Evolutionary conservation across 1,140 invertebrate genomes (phyloP).

Genomic region (Heterodera carotae): DNA sequence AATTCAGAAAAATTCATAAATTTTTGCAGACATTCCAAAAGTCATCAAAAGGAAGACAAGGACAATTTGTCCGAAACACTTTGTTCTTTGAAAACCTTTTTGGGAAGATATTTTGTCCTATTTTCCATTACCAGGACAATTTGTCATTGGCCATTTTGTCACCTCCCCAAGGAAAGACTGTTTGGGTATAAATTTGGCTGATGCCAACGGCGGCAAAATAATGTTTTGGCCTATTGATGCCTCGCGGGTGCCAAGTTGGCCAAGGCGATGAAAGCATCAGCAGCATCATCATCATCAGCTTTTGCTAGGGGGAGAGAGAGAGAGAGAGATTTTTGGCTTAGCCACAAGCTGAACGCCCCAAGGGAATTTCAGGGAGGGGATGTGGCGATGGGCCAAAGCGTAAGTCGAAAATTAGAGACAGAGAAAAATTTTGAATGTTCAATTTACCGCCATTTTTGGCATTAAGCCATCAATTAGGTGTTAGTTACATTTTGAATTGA

Average conservation of each 20-base stretch:
- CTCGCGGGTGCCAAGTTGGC: not conserved
- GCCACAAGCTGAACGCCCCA: not conserved
- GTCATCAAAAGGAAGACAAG: no score
- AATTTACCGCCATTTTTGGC: constrained; percentile 48
- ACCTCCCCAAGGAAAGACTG: no score
- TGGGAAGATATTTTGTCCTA: no score
- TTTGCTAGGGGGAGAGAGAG: not conserved
- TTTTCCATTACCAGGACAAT: no score
- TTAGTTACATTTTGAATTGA: no score
- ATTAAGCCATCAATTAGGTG: constrained; percentile 13
- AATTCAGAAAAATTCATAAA: constrained; percentile 14
- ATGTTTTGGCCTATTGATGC: not conserved
- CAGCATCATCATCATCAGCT: not conserved
- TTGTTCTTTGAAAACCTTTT: no score
- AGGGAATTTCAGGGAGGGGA: constrained; percentile 3
- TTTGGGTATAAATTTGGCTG: not conserved
- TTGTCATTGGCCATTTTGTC: no score
- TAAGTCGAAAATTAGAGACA: not conserved
- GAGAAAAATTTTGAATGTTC: constrained; percentile 16
- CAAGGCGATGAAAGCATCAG: not conserved
- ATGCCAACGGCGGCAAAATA: not conserved
- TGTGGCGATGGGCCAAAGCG: not conserved
- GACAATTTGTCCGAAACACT: no score
- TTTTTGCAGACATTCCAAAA: not conserved
- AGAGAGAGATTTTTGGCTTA: no score